These are phyloP conservation scores for Schizopygopsis pylzovi DNA, from an alignment of 2,797 vertebrate species.

Conservation along the genomic window DNA sequence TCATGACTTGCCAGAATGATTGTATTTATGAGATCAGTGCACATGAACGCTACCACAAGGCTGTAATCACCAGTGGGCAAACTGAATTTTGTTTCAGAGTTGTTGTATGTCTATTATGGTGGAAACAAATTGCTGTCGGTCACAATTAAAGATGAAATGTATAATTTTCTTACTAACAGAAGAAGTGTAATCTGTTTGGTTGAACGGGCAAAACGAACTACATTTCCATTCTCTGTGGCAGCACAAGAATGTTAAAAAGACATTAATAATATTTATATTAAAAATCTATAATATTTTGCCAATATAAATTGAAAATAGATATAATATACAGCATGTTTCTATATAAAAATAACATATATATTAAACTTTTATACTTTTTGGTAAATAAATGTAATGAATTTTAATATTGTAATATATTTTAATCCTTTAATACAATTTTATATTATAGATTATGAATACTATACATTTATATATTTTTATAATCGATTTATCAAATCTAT, in stretches of 20 bases:
- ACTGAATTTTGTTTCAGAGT: neutral
- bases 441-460: neutral
- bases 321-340: neutral
- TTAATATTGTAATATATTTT: neutral
- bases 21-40: constrained; percentile 25
- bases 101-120: neutral
- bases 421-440: neutral
- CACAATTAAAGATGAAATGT: constrained; percentile 8
- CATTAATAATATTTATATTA: neutral
- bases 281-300: neutral
- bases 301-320: neutral
- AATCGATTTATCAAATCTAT: neutral
- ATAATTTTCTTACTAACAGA: neutral
- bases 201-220: neutral
- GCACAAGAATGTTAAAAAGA: neutral
- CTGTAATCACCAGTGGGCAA: constrained; percentile 17
- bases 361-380: neutral
- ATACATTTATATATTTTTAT: neutral
- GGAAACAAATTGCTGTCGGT: neutral
- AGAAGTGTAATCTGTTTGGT: neutral
- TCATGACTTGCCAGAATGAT: neutral
- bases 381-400: neutral
- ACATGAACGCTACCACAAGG: neutral
- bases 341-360: neutral
- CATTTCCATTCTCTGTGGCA: neutral